Percentiles rank a stretch among this genome's conserved stretches.
Evolutionary conservation across 2,888 invertebrate genomes (phyloP).

Genomic region (Cheiracanthium punctorium): DNA sequence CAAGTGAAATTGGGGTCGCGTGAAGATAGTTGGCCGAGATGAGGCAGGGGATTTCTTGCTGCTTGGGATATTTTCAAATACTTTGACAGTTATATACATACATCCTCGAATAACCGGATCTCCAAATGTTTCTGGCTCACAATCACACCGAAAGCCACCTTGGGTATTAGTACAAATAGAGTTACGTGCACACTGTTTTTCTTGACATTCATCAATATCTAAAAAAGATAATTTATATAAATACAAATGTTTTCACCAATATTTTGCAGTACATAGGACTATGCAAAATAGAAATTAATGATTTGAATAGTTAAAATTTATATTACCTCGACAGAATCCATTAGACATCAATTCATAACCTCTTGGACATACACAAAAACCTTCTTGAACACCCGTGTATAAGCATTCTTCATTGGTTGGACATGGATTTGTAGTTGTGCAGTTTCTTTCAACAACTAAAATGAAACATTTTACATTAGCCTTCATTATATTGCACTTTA

Average conservation of each 20-base stretch:
- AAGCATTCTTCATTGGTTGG: constrained; percentile 75
- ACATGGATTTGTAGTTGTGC: constrained; percentile 74
- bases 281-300: no score
- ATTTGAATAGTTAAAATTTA: background rate
- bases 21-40: no score
- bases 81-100: no score
- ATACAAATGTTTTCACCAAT: no score
- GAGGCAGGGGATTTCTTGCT: no score
- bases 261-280: no score
- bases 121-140: constrained; percentile 86
- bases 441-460: constrained; percentile 72
- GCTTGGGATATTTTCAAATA: no score
- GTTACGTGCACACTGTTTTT: constrained; percentile 83
- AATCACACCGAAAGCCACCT: constrained; percentile 84
- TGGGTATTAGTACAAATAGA: constrained; percentile 88
- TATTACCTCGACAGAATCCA: constrained; percentile 83
- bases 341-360: constrained; percentile 72
- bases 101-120: constrained; percentile 84
- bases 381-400: constrained; percentile 70
- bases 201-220: constrained; percentile 87
- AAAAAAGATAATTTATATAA: no score
- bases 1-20: no score
- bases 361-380: constrained; percentile 73
- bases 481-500: no score
- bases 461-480: no score